These are phyloP conservation scores for Corythornis cristatus DNA, from an alignment of 2,113 vertebrate species.

Conservation along the genomic window DNA sequence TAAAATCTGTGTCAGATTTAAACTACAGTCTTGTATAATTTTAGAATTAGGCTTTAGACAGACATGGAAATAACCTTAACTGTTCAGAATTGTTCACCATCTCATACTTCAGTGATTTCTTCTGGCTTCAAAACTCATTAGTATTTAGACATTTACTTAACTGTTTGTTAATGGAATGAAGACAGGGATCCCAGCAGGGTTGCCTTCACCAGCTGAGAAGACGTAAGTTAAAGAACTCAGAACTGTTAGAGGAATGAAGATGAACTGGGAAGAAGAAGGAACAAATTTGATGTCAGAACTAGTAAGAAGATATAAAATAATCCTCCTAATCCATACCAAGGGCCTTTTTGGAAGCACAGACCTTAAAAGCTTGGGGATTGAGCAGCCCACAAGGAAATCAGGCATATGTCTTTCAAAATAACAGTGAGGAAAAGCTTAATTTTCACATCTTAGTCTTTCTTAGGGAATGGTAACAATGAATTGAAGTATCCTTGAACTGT, in stretches of 20 bases:
- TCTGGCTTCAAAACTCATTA: not conserved
- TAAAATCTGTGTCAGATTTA: not conserved
- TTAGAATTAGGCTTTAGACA: not conserved
- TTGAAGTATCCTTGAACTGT: not conserved
- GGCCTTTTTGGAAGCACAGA: not conserved
- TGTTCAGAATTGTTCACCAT: not conserved
- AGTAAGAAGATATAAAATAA: not conserved
- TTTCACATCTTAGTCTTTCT: not conserved
- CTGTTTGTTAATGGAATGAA: not conserved
- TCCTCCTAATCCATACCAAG: not conserved
- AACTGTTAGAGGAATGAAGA: not conserved
- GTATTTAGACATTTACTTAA: not conserved
- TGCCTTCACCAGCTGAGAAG: not conserved
- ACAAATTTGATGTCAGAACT: not conserved
- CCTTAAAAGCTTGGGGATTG: not conserved
- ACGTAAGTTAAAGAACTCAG: not conserved
- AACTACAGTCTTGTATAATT: accelerated
- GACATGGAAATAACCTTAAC: not conserved
- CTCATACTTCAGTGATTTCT: not conserved
- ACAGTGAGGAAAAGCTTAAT: not conserved
- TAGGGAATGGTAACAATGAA: not conserved
- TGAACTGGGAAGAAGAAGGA: not conserved
- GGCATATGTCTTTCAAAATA: not conserved
- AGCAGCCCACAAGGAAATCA: accelerated
- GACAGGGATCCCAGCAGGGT: not conserved